Base-by-base conservation (phyloP, 2,113 vertebrate genomes). In the Ceyx cyanopectus region DNA sequence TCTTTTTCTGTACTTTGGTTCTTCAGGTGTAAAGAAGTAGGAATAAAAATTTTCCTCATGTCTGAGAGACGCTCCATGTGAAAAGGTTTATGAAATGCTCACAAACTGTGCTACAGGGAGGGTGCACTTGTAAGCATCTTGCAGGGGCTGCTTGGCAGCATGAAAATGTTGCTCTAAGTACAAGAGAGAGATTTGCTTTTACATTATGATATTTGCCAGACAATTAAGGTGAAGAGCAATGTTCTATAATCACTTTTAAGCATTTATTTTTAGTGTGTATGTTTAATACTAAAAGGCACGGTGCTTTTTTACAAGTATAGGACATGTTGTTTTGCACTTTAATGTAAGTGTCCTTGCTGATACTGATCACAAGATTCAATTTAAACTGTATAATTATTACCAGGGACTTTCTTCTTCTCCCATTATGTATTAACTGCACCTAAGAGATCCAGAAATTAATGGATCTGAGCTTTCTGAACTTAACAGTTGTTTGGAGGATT, bases 181-280 rank as follows among this genome's bases (percentile, higher is more conserved):
- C 34, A 83, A 76, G 58, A 79, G 14, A 85, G 51, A 82, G 87
- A 85, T 66, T 85, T 91, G 80, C 34, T 88, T 81, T 82, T 60
- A 85, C 56, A 60, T 18, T 26, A 19, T 81, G 76, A 83, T 68
- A 75, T 94, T 95, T 92, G 21, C 80, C 76, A 93, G 68, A 75
- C 65, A 86, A 90, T 94, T 90, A 74, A 85, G 14, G 57, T 32
- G 57, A 82, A 68, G 76, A 93, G 82, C 45, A 70, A 63, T 34
- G 22, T 41, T 34, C 69, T 60, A 8, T 75, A 75, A 95, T 84
- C 30, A 21, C 46, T 81, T 92, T 65, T 30, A 85, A 50, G 23
- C 48, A 50, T 23, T 50, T 23, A 50, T 23, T 50, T 50, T 50
- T 50, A 50, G 48, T 50, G 21, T 50, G 48, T 50, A 23, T 50